These are phyloP conservation scores for Beris morrisii DNA, from an alignment of 2,888 invertebrate genomes.

Conservation along the genomic window DNA sequence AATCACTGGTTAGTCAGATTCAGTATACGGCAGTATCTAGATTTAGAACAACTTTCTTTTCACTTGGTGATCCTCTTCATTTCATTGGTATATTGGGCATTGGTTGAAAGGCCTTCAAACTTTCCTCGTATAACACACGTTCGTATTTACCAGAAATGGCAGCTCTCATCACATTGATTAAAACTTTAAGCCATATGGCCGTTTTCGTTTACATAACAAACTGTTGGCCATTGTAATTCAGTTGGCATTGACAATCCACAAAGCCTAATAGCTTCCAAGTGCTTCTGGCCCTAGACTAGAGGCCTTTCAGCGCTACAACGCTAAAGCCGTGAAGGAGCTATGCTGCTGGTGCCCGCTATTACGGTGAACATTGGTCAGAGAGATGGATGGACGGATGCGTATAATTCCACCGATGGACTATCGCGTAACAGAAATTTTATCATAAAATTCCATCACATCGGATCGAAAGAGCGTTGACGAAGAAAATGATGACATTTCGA, in stretches of 20 bases:
- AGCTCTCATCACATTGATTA: no score
- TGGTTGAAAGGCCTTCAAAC: no score
- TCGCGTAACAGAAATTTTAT: conserved; percentile 20
- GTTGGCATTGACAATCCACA: conserved; percentile 2
- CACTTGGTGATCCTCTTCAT: no score
- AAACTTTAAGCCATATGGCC: background rate
- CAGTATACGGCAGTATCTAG: no score
- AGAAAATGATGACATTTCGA: conserved; percentile 11
- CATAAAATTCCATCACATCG: conserved; percentile 20
- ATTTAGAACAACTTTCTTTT: no score
- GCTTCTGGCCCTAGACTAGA: background rate
- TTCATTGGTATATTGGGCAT: no score
- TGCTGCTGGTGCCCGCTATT: no score
- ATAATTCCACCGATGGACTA: conserved; percentile 7
- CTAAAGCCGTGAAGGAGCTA: no score
- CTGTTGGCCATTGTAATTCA: conserved; percentile 8
- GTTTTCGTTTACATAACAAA: conserved; percentile 14
- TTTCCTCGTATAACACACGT: no score
- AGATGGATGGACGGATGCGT: background rate
- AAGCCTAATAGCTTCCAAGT: conserved; percentile 3
- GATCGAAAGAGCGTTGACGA: conserved; percentile 6
- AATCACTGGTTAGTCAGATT: no score
- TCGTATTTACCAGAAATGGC: no score
- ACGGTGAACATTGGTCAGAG: background rate
- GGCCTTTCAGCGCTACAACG: no score